Base-by-base conservation (phyloP, 2,888 invertebrate genomes). In the Hedya salicella region DNA sequence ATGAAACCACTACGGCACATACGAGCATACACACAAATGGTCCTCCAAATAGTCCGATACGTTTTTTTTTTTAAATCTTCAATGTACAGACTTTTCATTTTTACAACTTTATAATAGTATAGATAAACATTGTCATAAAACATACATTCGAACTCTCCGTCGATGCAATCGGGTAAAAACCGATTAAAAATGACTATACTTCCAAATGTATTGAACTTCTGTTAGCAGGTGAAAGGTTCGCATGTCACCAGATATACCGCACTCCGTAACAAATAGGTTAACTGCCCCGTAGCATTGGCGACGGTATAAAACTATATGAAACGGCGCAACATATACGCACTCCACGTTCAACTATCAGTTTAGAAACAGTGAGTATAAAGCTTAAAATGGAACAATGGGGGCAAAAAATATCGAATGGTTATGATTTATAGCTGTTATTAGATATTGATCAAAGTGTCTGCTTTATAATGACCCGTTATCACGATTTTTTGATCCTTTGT, bases 211-310 rank as follows among this genome's bases (percentile, higher is more conserved):
- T 25, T 25, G n/a, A 6, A 4, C 25, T 32, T 42, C 49, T 42
- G 46, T 17, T 40, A 39, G 49, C 57, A 54, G 57, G 49, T 49
- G 30, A 44, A 60, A 54, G 46, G 65, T 66, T 61, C 49, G 61
- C 66, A 61, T 66, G 66, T 54, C 66, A 42, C 60, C 66, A 61
- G 66, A 66, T 66, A 61, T 61, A 54, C 40, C 52, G 59, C 48
- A 39, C 53, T 66, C 44, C 32, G 66, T 49, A 66, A 42, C 61
- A 66, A 60, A 66, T 66, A 61, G 66, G 66, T 61, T 61, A 61
- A 66, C 66, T 54, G 54, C 61, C 32, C 40, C 48, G 66, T 66
- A 66, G 42, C 66, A 54, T 66, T 66, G 66, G 54, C 66, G 66
- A 54, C 60, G 40, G 30, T 40, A 66, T 66, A 54, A 61, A 66